Conservation (phyloP, 2,888 invertebrate genomes). For the Peribatodes rhomboidaria region DNA sequence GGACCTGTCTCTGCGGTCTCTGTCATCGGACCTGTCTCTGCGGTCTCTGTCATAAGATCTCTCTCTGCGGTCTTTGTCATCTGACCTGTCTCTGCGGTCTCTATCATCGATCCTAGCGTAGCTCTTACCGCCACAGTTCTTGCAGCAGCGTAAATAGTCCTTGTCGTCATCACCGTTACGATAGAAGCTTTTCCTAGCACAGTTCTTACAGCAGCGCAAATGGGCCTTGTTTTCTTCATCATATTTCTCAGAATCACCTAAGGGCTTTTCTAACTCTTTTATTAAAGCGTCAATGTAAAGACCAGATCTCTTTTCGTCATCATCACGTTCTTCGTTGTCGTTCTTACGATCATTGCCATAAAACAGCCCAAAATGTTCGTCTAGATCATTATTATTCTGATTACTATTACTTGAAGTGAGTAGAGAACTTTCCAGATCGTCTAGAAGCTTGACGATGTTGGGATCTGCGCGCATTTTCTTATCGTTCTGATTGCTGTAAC, state of each 20-base stretch:
- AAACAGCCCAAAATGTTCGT: constrained; percentile 7
- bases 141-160: constrained; percentile 19
- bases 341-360: constrained; percentile 34
- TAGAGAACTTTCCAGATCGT: constrained; percentile 45
- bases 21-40: too few relatives aligned
- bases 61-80: background rate
- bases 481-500: background rate
- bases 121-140: constrained; percentile 15
- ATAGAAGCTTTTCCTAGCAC: constrained; percentile 8
- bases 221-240: constrained; percentile 5
- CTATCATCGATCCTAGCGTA: background rate
- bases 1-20: too few relatives aligned
- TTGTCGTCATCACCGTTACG: constrained; percentile 2
- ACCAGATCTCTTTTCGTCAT: background rate
- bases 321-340: too few relatives aligned
- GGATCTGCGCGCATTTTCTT: constrained; percentile 7
- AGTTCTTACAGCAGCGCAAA: constrained; percentile 21
- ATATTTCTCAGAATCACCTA: constrained; percentile 17
- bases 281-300: constrained; percentile 1
- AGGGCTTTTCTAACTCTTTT: constrained; percentile 5
- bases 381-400: constrained; percentile 18
- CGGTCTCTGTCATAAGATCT: background rate
- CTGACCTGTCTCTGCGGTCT: too few relatives aligned
- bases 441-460: constrained; percentile 39
- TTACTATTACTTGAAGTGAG: constrained; percentile 14